phyloP scores from a whole-genome alignment of 2,797 vertebrate species.

The Enteromius viviparus region DNA sequence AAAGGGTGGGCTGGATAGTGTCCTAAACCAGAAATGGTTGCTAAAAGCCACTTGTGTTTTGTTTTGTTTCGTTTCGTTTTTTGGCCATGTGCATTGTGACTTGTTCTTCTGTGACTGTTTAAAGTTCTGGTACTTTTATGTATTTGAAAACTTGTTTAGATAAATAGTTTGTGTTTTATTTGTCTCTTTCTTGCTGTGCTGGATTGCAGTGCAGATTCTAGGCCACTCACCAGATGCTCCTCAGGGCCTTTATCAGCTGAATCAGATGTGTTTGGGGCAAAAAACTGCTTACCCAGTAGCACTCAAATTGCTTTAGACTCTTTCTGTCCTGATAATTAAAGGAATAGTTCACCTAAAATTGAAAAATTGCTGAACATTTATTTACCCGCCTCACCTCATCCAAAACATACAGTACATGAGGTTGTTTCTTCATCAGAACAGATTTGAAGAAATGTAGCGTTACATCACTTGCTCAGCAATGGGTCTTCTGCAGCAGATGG shows the following conservation, averaged over 20 bases:
- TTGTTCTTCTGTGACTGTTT: slow-evolving; percentile 21
- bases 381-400: neutral
- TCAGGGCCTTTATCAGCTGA: slow-evolving; percentile 40
- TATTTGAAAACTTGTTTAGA: neutral
- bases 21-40: slow-evolving; percentile 2
- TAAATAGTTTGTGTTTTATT: slow-evolving; percentile 21
- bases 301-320: slow-evolving; percentile 24
- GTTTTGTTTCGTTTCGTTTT: neutral
- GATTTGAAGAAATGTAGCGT: neutral
- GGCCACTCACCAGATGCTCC: slow-evolving; percentile 44
- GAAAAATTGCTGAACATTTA: neutral
- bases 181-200: neutral
- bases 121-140: neutral
- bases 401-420: neutral
- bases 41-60: neutral
- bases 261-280: slow-evolving; percentile 24
- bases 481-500: neutral
- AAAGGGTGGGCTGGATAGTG: neutral
- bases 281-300: slow-evolving; percentile 28
- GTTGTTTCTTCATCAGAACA: neutral
- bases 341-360: neutral
- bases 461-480: neutral
- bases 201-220: slow-evolving; percentile 17
- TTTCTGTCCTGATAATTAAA: neutral
- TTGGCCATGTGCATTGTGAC: slow-evolving; percentile 6